Evolutionary conservation across 2,888 invertebrate genomes (phyloP).

Genomic region (Therioaphis trifolii): DNA sequence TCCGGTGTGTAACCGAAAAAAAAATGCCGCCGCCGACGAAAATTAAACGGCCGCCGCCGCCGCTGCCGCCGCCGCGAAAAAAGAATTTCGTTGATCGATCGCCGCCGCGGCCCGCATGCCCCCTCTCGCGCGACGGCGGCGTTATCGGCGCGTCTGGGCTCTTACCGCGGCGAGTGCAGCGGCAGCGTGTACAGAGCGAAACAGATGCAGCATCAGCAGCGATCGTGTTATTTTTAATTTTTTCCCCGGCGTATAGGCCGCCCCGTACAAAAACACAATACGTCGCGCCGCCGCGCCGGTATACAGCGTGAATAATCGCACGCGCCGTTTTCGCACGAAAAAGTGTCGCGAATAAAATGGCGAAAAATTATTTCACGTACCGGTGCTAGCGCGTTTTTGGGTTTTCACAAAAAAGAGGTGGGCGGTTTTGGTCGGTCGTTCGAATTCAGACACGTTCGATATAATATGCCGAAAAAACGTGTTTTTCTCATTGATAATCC

Average conservation of each 20-base stretch:
- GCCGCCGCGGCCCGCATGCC: slow-evolving; percentile 32
- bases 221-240: slow-evolving; percentile 26
- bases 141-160: slow-evolving; percentile 36
- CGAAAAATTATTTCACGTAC: too few relatives aligned
- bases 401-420: too few relatives aligned
- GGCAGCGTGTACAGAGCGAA: slow-evolving; percentile 22
- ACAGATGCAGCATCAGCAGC: slow-evolving; percentile 22
- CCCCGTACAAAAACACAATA: too few relatives aligned
- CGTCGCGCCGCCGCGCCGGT: background rate
- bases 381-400: too few relatives aligned
- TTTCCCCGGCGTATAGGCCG: background rate
- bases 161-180: slow-evolving; percentile 6
- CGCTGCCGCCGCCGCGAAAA: slow-evolving; percentile 34
- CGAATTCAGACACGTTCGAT: too few relatives aligned
- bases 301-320: background rate
- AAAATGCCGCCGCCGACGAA: slow-evolving; percentile 53
- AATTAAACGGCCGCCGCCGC: slow-evolving; percentile 55
- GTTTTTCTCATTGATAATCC: too few relatives aligned
- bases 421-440: too few relatives aligned
- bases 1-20: slow-evolving; percentile 58
- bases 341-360: too few relatives aligned
- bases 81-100: slow-evolving; percentile 63
- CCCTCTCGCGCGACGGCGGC: background rate
- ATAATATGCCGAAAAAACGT: too few relatives aligned
- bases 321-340: background rate